A percentile compares a stretch with the other conserved stretches of the same genome.
Conservation (phyloP, 2,888 invertebrate genomes). For the Sphaeridia pumilis region DNA sequence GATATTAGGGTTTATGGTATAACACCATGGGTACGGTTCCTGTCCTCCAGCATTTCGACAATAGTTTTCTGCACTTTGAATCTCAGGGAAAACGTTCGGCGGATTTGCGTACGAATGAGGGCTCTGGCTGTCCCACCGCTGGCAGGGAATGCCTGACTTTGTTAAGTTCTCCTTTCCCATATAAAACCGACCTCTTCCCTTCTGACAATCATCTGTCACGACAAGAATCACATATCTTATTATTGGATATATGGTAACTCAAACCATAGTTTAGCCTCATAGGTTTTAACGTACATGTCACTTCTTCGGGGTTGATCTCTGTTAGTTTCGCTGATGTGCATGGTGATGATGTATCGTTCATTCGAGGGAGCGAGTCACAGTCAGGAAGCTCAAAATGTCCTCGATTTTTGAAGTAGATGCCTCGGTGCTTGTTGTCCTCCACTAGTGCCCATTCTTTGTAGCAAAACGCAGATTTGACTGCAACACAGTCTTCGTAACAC, state of each 20-base stretch:
- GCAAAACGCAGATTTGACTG: conserved; percentile 79
- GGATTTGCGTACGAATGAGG: conserved; percentile 82
- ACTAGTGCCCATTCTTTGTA: conserved; percentile 86
- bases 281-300: conserved; percentile 70
- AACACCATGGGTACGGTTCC: conserved; percentile 88
- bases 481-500: conserved; percentile 88
- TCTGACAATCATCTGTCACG: conserved; percentile 65
- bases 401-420: conserved; percentile 63
- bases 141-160: conserved; percentile 70
- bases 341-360: conserved; percentile 50
- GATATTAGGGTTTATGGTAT: conserved; percentile 65
- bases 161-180: conserved; percentile 77
- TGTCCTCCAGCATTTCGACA: conserved; percentile 93
- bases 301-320: conserved; percentile 63
- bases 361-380: conserved; percentile 65
- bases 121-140: conserved; percentile 74
- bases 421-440: conserved; percentile 71
- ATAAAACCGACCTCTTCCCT: conserved; percentile 79
- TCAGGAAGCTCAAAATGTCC: conserved; percentile 80
- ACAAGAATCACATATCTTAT: no score
- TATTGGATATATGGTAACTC: not conserved
- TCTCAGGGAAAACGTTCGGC: conserved; percentile 79
- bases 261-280: no score
- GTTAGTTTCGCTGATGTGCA: conserved; percentile 79
- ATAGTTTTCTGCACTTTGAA: conserved; percentile 75